Conservation (phyloP, 2,113 vertebrate species). For the Oceanites oceanicus region DNA sequence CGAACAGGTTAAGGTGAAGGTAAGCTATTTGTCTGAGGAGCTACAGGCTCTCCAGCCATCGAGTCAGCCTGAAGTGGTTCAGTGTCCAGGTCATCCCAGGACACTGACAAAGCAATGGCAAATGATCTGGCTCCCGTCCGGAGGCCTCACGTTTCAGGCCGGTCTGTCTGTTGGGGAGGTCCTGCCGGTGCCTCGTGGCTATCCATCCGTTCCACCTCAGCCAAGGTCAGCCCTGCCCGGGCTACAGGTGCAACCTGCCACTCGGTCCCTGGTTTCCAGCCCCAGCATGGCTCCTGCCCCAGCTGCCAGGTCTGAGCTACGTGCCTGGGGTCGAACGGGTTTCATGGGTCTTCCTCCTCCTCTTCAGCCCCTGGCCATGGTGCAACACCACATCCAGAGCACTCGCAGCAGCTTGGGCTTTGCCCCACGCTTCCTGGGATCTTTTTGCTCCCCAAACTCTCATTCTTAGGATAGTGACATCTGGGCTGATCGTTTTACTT, state of each 20-base stretch:
- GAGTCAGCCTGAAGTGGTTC: background rate
- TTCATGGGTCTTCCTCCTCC: background rate
- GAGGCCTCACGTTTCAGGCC: slow-evolving; percentile 4
- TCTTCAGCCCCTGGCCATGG: background rate
- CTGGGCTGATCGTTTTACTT: background rate
- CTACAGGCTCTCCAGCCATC: background rate
- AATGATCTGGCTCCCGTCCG: background rate
- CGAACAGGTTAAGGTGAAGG: background rate
- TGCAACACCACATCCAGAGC: background rate
- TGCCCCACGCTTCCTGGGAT: background rate
- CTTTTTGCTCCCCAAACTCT: background rate
- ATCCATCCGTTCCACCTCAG: background rate
- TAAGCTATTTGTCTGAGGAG: background rate
- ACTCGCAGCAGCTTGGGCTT: background rate
- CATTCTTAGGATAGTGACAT: background rate
- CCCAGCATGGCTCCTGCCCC: background rate
- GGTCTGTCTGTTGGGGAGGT: background rate
- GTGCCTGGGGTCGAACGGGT: background rate
- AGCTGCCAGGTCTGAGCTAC: background rate
- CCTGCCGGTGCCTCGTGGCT: background rate
- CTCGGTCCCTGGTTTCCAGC: background rate
- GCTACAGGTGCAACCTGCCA: background rate
- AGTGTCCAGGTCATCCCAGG: slow-evolving; percentile 31
- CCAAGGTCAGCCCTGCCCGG: background rate
- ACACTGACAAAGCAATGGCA: background rate